Percentiles rank a stretch among this genome's conserved stretches.
These are phyloP conservation scores for Peromyscus californicus DNA, from an alignment of 2,113 vertebrate species.

Conservation along the genomic window DNA sequence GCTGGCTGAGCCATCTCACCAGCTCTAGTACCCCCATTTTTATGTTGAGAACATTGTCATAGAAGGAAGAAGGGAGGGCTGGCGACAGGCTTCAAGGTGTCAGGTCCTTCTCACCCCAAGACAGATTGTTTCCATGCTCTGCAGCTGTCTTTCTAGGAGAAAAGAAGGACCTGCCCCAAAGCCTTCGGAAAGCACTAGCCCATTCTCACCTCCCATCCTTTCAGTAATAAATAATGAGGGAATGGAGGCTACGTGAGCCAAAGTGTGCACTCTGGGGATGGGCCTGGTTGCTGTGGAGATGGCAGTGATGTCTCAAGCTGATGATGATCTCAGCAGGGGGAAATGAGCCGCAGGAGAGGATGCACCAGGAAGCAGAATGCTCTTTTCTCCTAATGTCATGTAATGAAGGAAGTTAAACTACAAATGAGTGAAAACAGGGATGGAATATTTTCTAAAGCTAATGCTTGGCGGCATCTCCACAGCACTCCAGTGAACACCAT, in stretches of 20 bases:
- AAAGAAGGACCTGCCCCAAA: neutral
- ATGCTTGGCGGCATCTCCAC: neutral
- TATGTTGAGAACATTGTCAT: neutral
- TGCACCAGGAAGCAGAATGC: neutral
- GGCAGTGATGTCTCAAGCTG: neutral
- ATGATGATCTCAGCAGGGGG: neutral
- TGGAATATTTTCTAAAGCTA: constrained; percentile 39
- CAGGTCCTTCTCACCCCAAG: neutral
- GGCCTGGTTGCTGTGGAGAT: constrained; percentile 17
- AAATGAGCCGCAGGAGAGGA: constrained; percentile 5
- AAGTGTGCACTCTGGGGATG: fast-evolving
- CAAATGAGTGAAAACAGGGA: constrained; percentile 27
- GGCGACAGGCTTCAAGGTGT: fast-evolving
- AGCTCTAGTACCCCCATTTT: neutral
- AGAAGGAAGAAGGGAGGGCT: neutral
- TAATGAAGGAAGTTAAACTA: constrained; percentile 49
- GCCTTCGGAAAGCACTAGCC: neutral
- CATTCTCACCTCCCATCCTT: neutral
- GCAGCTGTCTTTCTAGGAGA: neutral
- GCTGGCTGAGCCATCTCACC: neutral
- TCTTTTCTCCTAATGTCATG: neutral
- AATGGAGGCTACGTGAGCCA: fast-evolving
- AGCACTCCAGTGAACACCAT: neutral
- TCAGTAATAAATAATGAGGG: neutral
- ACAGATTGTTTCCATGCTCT: too few relatives aligned